A percentile compares a stretch with the other conserved stretches of the same genome.
Evolutionary conservation across 2,113 vertebrate species (phyloP).

Genomic region (Typhlomys cinereus): DNA sequence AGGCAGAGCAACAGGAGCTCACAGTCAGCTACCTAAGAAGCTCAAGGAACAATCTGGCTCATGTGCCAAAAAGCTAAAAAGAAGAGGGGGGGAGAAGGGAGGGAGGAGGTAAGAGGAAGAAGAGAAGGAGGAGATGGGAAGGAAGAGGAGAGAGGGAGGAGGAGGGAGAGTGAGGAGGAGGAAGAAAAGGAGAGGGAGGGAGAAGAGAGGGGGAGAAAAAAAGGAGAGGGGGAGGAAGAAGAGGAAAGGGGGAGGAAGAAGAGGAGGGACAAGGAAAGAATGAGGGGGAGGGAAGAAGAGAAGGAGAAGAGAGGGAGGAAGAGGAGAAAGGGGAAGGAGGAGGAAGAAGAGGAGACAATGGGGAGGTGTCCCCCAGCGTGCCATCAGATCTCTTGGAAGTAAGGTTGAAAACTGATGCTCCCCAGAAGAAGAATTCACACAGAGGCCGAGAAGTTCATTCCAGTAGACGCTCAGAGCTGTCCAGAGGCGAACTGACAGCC

Average conservation of each 20-base stretch:
- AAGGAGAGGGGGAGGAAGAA: not conserved
- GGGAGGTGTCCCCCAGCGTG: no score
- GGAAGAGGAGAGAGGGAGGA: not conserved
- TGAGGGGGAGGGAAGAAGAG: not conserved
- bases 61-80: not conserved
- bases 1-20: not conserved
- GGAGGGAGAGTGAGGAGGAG: no score
- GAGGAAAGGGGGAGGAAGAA: not conserved
- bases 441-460: not conserved
- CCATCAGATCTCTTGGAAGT: not conserved
- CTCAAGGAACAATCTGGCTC: not conserved
- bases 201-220: not conserved
- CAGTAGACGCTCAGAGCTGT: not conserved
- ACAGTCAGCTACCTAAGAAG: not conserved
- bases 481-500: not conserved
- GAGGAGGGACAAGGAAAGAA: not conserved
- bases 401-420: not conserved
- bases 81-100: not conserved
- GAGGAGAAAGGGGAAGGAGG: not conserved
- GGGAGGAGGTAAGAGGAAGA: no score
- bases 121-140: no score
- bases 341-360: not conserved
- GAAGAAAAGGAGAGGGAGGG: no score
- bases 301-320: not conserved
- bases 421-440: not conserved